A percentile compares a stretch with the other conserved stretches of the same genome.
These are phyloP conservation scores for Acleris laterana DNA, from an alignment of 2,888 invertebrate genomes.

Conservation along the genomic window DNA sequence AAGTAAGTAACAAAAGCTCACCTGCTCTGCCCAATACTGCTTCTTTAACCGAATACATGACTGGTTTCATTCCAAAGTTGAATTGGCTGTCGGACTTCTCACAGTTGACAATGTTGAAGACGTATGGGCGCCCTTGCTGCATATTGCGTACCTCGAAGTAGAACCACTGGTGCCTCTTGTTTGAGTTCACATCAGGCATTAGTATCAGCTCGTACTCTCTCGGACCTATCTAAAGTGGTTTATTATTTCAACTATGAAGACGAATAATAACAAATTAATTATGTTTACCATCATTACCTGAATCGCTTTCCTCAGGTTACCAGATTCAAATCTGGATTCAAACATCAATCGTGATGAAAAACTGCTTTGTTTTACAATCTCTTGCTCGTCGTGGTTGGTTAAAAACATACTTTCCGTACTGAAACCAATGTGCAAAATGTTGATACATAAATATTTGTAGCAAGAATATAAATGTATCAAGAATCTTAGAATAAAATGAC, in stretches of 20 bases:
- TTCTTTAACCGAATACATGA: slow-evolving; percentile 92
- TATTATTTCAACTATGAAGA: slow-evolving; percentile 14
- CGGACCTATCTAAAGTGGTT: slow-evolving; percentile 85
- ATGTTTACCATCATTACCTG: slow-evolving; percentile 79
- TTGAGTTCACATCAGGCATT: slow-evolving; percentile 92
- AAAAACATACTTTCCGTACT: slow-evolving; percentile 66
- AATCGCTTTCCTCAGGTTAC: slow-evolving; percentile 92
- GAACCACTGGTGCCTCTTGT: slow-evolving; percentile 93
- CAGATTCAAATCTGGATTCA: slow-evolving; percentile 94
- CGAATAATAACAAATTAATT: not conserved
- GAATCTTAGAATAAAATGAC: too few relatives aligned
- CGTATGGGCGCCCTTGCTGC: slow-evolving; percentile 87
- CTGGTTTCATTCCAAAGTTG: slow-evolving; percentile 95
- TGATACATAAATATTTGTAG: not conserved
- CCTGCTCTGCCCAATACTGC: slow-evolving; percentile 83
- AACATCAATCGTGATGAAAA: slow-evolving; percentile 85
- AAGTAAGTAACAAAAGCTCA: slow-evolving; percentile 42
- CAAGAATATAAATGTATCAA: too few relatives aligned
- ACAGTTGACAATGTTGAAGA: slow-evolving; percentile 94
- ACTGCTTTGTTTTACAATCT: slow-evolving; percentile 68
- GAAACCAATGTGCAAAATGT: slow-evolving; percentile 44
- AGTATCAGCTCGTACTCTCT: slow-evolving; percentile 93
- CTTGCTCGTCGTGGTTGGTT: slow-evolving; percentile 79
- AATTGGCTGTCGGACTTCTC: slow-evolving; percentile 94
- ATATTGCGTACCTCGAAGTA: slow-evolving; percentile 95